Percentiles rank a stretch among this genome's conserved stretches.
Evolutionary conservation across 1,140 invertebrate genomes (phyloP).

Genomic region (Planococcus citri): DNA sequence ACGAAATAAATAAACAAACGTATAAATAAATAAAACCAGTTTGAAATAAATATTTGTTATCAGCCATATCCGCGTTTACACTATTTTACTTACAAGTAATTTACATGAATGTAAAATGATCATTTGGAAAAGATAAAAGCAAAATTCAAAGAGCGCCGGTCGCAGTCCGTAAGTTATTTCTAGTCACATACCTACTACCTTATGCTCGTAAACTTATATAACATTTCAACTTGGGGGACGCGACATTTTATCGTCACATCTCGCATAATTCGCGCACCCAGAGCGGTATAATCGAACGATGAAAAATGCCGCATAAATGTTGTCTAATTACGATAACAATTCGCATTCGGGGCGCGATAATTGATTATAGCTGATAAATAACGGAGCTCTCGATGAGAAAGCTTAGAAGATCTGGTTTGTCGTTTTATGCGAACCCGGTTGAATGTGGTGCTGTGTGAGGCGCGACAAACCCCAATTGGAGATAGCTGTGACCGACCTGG

Average conservation of each 20-base stretch:
- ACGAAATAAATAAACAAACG: slow-evolving; percentile 7
- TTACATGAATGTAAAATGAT: slow-evolving; percentile 15
- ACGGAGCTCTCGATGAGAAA: too few species aligned
- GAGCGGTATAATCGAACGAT: too few species aligned
- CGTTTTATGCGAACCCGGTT: background rate
- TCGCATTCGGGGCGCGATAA: too few species aligned
- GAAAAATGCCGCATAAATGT: too few species aligned
- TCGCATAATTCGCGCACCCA: too few species aligned
- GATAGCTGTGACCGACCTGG: background rate
- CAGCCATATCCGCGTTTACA: background rate
- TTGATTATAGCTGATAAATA: too few species aligned
- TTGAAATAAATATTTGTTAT: background rate
- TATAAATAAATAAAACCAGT: slow-evolving; percentile 17
- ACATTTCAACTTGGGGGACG: too few species aligned
- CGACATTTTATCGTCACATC: too few species aligned
- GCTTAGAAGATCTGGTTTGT: too few species aligned
- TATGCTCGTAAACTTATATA: too few species aligned
- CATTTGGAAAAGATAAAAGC: background rate
- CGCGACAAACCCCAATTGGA: background rate
- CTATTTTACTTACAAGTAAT: slow-evolving; percentile 11
- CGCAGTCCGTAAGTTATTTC: background rate
- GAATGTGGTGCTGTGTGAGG: background rate
- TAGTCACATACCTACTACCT: too few species aligned
- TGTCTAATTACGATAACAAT: too few species aligned
- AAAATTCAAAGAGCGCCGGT: slow-evolving; percentile 1